A percentile compares a stretch with the other conserved stretches of the same genome.
Conservation (phyloP, 2,113 vertebrate species). For the Trinectes maculatus region DNA sequence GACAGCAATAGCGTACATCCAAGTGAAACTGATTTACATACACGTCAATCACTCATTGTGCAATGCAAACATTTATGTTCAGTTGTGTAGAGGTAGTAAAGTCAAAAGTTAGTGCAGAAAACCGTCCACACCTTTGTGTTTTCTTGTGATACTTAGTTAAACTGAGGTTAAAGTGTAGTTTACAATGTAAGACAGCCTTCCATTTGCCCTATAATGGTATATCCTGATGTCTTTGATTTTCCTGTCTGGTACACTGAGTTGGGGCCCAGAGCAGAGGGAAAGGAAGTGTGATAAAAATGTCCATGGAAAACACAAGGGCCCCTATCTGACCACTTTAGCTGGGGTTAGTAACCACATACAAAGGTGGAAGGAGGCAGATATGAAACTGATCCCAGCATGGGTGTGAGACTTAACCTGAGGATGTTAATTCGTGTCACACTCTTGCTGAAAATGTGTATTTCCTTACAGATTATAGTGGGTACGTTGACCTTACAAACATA, state of each 20-base stretch:
- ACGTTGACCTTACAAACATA: conserved; percentile 3
- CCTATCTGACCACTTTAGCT: conserved; percentile 47
- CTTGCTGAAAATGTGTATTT: conserved; percentile 2
- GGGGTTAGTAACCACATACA: conserved; percentile 57
- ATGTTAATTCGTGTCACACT: neutral
- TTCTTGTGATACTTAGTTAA: conserved; percentile 8
- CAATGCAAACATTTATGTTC: conserved; percentile 24
- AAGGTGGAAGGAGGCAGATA: conserved; percentile 59
- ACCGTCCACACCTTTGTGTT: too few relatives aligned
- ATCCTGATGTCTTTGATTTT: conserved; percentile 56
- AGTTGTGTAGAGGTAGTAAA: too few relatives aligned
- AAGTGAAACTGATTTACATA: conserved; percentile 4
- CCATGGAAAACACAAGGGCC: conserved; percentile 55
- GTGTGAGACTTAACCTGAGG: conserved; percentile 5
- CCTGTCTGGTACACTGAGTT: conserved; percentile 50
- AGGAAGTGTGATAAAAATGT: conserved; percentile 72
- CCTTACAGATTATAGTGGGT: neutral
- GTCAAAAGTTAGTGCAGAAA: too few relatives aligned
- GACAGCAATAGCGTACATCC: neutral
- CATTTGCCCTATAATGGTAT: conserved; percentile 49
- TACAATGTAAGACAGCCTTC: conserved; percentile 13
- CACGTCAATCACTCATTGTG: conserved; percentile 12
- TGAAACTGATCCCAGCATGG: conserved; percentile 7
- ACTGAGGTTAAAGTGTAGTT: conserved; percentile 16
- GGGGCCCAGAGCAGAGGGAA: conserved; percentile 38